Conservation (phyloP, 2,888 invertebrate genomes). For the Hoplodrina blanda region DNA sequence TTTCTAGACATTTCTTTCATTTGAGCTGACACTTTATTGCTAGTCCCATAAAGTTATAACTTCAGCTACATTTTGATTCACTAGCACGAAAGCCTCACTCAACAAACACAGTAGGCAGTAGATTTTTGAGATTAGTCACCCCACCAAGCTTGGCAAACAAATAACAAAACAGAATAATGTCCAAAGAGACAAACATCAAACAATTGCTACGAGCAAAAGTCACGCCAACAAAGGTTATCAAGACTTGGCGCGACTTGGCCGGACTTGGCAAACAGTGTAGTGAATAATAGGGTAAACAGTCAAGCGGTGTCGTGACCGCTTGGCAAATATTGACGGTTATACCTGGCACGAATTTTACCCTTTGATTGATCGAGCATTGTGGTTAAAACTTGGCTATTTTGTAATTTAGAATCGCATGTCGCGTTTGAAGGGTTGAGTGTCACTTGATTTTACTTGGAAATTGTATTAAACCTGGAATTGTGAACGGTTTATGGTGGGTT, state of each 20-base stretch:
- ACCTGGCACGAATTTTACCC: slow-evolving; percentile 81
- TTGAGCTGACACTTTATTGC: neutral
- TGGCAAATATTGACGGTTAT: slow-evolving; percentile 84
- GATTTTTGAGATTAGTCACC: slow-evolving; percentile 60
- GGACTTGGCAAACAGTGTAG: slow-evolving; percentile 81
- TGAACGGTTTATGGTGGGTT: neutral
- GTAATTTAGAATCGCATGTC: slow-evolving; percentile 55
- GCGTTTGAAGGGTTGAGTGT: slow-evolving; percentile 41
- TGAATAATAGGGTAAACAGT: slow-evolving; percentile 87
- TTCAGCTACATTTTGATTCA: slow-evolving; percentile 10
- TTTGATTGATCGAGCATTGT: slow-evolving; percentile 87
- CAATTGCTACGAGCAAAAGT: slow-evolving; percentile 80
- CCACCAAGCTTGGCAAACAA: slow-evolving; percentile 59
- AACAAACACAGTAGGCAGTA: slow-evolving; percentile 50
- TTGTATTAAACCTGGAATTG: slow-evolving; percentile 1
- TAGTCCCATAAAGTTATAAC: neutral
- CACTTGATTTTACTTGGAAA: slow-evolving; percentile 45
- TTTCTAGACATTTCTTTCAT: neutral
- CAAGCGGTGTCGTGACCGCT: slow-evolving; percentile 81
- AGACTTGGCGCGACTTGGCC: slow-evolving; percentile 69
- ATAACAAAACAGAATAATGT: slow-evolving; percentile 65
- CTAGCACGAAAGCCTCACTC: slow-evolving; percentile 15
- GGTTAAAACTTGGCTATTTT: slow-evolving; percentile 67
- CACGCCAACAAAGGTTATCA: slow-evolving; percentile 79
- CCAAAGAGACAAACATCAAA: slow-evolving; percentile 68